Evolutionary conservation across 2,888 invertebrate species (phyloP), one percentile per base, ranked within the genome.

Genomic region (Aphrophora alni): DNA sequence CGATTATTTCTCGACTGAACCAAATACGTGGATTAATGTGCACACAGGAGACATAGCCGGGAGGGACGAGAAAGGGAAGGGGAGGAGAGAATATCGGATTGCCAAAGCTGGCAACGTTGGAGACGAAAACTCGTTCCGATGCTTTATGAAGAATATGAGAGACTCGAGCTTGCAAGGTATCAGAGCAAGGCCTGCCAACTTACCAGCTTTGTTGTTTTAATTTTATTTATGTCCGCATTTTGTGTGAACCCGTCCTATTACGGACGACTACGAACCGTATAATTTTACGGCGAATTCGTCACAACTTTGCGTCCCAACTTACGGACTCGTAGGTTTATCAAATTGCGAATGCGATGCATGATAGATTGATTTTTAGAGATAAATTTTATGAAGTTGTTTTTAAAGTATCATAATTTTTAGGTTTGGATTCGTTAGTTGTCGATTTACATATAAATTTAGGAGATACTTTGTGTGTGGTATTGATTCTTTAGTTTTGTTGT

Each of bases 131-230:
- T 59, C 59, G 59, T 59, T 59, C 59, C 59, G 14, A 59, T 59
- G 59, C 59, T 59, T n/a, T 59, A 59, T 59, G 59, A 59, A 59
- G 59, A 59, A 59, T 59, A 59, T 59, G 59, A 59, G 59, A 44
- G 44, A 44, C 8, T 44, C 44, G n/a, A n/a, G n/a, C n/a, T n/a
- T n/a, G 44, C 7, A 17, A 12, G 44, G 44, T 17, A 17, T 44
- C 21, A 21, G n/a, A 21, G 7, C 21, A 5, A 14, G 59, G 21
- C 59, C 59, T 59, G 59, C 59, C 59, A 59, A 21, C 59, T 59
- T 21, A 8, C 59, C 59, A 3, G 59, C 21, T n/a, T 59, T 8
- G 59, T 59, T 59, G 44, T 44, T 59, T 59, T 59, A 59, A 59
- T 59, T 59, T 59, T 59, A 59, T 59, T 59, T 59, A 59, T 21